Evolutionary conservation across 2,113 vertebrate species (phyloP).

Genomic region (Periophthalmodon schlosseri): DNA sequence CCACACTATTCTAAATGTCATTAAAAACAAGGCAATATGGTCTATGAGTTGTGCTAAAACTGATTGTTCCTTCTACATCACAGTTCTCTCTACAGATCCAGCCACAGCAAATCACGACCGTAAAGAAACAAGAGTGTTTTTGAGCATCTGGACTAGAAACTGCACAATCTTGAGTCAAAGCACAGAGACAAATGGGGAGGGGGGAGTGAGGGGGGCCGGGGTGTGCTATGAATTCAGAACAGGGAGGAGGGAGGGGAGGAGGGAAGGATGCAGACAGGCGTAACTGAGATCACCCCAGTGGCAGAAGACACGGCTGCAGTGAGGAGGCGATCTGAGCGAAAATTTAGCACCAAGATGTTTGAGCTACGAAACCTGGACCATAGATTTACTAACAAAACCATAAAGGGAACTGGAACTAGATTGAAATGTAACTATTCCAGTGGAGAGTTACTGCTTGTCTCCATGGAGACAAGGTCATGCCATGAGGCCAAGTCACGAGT

Average conservation of each 20-base stretch:
- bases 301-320: slow-evolving; percentile 41
- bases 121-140: not conserved
- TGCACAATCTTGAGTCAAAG: slow-evolving; percentile 32
- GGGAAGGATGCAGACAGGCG: slow-evolving; percentile 28
- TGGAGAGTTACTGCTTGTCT: not conserved
- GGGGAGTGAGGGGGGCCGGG: not conserved
- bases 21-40: slow-evolving; percentile 35
- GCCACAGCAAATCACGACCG: not conserved
- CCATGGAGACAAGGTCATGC: too few relatives aligned
- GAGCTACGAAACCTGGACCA: slow-evolving; percentile 42
- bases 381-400: not conserved
- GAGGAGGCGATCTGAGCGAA: slow-evolving; percentile 13
- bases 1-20: slow-evolving; percentile 9
- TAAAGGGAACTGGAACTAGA: not conserved
- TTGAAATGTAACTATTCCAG: not conserved
- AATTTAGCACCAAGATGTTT: slow-evolving; percentile 11
- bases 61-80: not conserved
- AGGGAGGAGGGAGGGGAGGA: slow-evolving; percentile 17
- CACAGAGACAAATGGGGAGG: slow-evolving; percentile 20
- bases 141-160: slow-evolving; percentile 25
- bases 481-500: too few relatives aligned
- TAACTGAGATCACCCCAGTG: slow-evolving; percentile 61
- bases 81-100: not conserved
- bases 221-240: slow-evolving; percentile 38
- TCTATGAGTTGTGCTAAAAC: slow-evolving; percentile 35